Conservation (phyloP, 2,113 vertebrate genomes). For the Rattus norvegicus region DNA sequence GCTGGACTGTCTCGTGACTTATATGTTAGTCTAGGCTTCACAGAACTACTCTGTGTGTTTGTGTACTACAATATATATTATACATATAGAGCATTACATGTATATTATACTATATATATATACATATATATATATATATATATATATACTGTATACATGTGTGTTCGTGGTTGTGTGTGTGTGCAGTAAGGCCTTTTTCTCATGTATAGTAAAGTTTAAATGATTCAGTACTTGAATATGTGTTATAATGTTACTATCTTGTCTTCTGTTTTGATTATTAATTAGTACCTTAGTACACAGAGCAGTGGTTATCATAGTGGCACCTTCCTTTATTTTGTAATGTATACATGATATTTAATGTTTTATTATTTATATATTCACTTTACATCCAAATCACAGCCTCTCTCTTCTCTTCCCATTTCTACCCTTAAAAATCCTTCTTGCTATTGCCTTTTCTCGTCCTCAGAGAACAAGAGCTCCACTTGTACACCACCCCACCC, state of each 20-base stretch:
- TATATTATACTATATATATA: neutral
- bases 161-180: neutral
- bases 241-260: neutral
- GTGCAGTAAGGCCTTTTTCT: neutral
- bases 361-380: too few relatives aligned
- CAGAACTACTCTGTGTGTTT: neutral
- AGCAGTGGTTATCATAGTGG: neutral
- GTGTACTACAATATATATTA: neutral
- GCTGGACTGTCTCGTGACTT: neutral
- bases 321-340: too few relatives aligned
- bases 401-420: too few relatives aligned
- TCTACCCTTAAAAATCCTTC: too few relatives aligned
- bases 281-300: neutral
- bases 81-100: neutral
- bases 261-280: neutral
- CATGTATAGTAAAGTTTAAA: slow-evolving; percentile 6
- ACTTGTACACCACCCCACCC: too few relatives aligned
- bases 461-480: too few relatives aligned
- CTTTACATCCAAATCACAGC: too few relatives aligned
- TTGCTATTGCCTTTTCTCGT: too few relatives aligned
- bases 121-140: neutral
- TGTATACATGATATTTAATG: too few relatives aligned
- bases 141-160: neutral
- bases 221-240: neutral
- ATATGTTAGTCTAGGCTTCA: neutral